These are phyloP conservation scores for Scophthalmus maximus DNA, from an alignment of 2,113 vertebrate genomes.

Conservation along the genomic window DNA sequence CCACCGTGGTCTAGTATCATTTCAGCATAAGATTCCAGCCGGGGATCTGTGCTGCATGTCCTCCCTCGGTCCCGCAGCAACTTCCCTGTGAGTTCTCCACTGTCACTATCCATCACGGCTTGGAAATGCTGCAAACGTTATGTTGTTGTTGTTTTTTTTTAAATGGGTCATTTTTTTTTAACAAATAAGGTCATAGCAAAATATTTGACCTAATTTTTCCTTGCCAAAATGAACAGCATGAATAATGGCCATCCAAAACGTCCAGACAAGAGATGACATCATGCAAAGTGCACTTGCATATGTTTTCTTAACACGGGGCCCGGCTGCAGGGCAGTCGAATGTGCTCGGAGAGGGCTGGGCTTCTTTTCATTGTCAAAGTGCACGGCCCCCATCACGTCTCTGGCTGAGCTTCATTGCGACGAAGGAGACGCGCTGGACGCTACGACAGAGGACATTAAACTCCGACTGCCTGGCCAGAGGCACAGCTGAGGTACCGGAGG, in stretches of 20 bases:
- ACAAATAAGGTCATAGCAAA: slow-evolving; percentile 7
- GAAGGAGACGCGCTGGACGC: neutral
- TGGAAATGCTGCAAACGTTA: too few relatives aligned
- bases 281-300: slow-evolving; percentile 50
- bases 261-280: slow-evolving; percentile 74
- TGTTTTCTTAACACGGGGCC: slow-evolving; percentile 71
- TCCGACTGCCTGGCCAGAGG: neutral
- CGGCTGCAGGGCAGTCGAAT: slow-evolving; percentile 32
- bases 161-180: slow-evolving; percentile 33
- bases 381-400: slow-evolving; percentile 14
- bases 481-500: neutral
- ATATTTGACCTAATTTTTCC: slow-evolving; percentile 58
- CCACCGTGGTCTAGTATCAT: too few relatives aligned
- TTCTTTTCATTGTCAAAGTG: slow-evolving; percentile 22
- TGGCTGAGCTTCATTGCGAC: neutral
- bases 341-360: slow-evolving; percentile 12
- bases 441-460: neutral
- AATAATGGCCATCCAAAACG: slow-evolving; percentile 50
- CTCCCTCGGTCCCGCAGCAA: too few relatives aligned
- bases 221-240: slow-evolving; percentile 53
- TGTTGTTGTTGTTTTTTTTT: too few relatives aligned
- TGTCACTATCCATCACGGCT: neutral
- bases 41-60: too few relatives aligned
- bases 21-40: too few relatives aligned
- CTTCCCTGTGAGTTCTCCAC: neutral